Percentiles rank a stretch among this genome's conserved stretches.
phyloP scores from a whole-genome alignment of 2,888 invertebrate species.

The Pyrrhosoma nymphula region DNA sequence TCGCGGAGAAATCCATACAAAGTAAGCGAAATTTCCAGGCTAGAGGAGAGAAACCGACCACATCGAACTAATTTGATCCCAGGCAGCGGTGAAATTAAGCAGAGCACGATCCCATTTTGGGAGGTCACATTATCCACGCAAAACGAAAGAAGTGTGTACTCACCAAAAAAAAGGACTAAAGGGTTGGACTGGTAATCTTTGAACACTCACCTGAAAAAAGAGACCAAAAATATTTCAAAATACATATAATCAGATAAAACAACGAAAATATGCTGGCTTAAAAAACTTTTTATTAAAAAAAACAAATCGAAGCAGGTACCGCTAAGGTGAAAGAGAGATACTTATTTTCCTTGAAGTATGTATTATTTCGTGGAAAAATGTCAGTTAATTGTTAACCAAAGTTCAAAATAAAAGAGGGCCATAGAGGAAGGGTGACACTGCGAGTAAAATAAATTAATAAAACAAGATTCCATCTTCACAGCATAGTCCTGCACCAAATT shows the following conservation, averaged over 20 bases:
- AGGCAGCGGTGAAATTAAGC: neutral
- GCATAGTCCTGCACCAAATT: no score
- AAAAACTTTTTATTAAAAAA: no score
- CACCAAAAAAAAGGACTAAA: neutral
- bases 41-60: neutral
- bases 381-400: no score
- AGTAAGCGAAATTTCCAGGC: neutral
- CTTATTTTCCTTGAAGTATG: no score
- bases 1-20: neutral
- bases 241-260: neutral
- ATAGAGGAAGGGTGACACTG: no score
- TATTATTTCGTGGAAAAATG: no score
- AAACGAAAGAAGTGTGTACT: neutral
- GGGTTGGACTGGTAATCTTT: no score
- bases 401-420: no score
- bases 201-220: slow-evolving; percentile 18
- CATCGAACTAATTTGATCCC: neutral
- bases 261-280: neutral
- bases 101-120: neutral
- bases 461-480: no score
- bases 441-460: no score
- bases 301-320: no score
- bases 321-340: no score
- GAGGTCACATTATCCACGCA: neutral
- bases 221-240: neutral